Conservation (phyloP, 2,797 vertebrate species). For the Liasis olivaceus region DNA sequence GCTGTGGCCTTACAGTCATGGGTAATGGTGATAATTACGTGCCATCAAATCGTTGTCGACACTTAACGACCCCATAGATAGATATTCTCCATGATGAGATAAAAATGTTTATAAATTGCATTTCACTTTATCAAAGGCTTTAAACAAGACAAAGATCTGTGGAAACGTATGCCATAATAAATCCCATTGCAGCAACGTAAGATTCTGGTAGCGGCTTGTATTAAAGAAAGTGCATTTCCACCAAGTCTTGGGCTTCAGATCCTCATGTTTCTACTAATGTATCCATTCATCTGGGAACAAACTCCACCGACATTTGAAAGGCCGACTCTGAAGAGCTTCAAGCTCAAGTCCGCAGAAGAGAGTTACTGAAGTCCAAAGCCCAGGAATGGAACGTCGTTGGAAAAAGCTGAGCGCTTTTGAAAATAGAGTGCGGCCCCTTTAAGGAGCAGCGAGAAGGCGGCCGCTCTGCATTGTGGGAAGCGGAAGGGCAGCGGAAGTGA, state of each 20-base stretch:
- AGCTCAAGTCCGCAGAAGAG: not conserved
- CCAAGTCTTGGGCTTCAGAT: not conserved
- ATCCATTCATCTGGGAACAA: not conserved
- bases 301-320: not conserved
- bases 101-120: not conserved
- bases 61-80: not conserved
- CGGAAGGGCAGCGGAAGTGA: slow-evolving; percentile 18
- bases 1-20: not conserved
- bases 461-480: slow-evolving; percentile 6
- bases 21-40: not conserved
- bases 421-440: not conserved
- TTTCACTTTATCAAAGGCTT: not conserved
- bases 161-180: not conserved
- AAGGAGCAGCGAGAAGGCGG: not conserved
- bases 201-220: not conserved
- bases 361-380: not conserved
- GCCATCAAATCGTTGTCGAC: not conserved
- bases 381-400: not conserved
- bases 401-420: not conserved
- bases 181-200: not conserved
- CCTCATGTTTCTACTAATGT: not conserved
- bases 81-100: not conserved
- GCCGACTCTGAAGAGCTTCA: not conserved
- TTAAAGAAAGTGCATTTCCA: not conserved
- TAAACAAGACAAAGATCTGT: not conserved